Evolutionary conservation across 2,888 invertebrate genomes (phyloP), one percentile per base, ranked within the genome.

Genomic region (Drosophila mimica): DNA sequence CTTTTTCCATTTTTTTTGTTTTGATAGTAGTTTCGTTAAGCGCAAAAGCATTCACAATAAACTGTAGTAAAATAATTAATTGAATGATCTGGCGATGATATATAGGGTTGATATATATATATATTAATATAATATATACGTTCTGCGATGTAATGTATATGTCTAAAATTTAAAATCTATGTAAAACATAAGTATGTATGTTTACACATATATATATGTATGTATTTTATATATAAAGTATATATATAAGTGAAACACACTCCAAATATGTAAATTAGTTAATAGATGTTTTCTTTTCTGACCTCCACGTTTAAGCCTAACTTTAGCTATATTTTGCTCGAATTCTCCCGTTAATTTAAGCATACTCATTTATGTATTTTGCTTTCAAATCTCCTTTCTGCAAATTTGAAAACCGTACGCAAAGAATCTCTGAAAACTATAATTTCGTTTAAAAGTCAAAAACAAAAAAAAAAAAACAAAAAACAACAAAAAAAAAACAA

Each of bases 191-290:
- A 86, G 88, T 78, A 66, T 46, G 69, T 63, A 36, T 61, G 70
- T 87, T 73, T 78, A 33, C 7, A 15, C 79, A 77, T 76, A 52
- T 20, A 13, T 69, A 36, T 64, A 40, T 66, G 73, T 82, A 78
- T 79, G 33, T 60, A 65, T 65, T 56, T 49, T 65, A 74, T 25
- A 46, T 46, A 46, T 46, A 15, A 25, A 25, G 25, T 25, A 25
- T 38, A 60, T 71, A 46, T 66, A 65, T 88, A 84, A 89, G 85
- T 72, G 65, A 83, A 80, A 81, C 89, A 88, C 88, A 88, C 88
- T 89, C 90, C 89, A 89, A 89, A 89, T 84, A 90, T 90, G 90
- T 89, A 90, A 82, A 88, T 84, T 90, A 86, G 78, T 72, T 70
- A 66, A 40, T 72, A 60, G 56, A 63, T 68, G 56, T 52, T 71